Evolutionary conservation across 1,140 invertebrate species (phyloP), one percentile per base, ranked within the genome.

Genomic region (Scaptodrosophila lebanonensis): DNA sequence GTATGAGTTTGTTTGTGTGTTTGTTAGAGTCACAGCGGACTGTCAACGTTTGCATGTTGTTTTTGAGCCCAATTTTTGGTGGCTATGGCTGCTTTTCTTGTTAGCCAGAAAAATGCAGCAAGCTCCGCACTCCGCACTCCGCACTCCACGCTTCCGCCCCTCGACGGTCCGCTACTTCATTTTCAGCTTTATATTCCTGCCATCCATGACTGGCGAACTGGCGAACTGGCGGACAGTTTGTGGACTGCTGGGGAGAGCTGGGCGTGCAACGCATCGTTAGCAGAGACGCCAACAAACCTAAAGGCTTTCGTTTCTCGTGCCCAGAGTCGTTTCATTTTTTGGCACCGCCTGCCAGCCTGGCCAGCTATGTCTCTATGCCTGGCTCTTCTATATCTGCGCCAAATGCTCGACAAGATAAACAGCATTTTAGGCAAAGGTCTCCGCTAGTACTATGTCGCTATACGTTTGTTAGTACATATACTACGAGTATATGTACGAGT

Each of bases 391-490:
- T 43, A 17, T 12, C 40, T 52, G 13, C 53, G 20, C 16, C 6
- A 32, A 35, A 22, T 48, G 51, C 38, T 44, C 56, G 56, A 39
- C 73, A 83, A 79, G 69, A 79, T 83, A 75, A 79, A 79, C 73
- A 79, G 65, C 60, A 69, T 79, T 79, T 82, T 69, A 69, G 75
- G 69, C 65, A 82, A 75, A 71, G 71, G 72, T 76, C 71, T 69
- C 47, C 42, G 54, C 48, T 39, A 44, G 50, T 38, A 43, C 49
- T 42, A 51, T 20, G 33, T 32, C 36, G 50, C 13, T 39, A 15
- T 61, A 7, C 32, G 30, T 45, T 22, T 45, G 33, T 38, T 22
- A 17, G 18, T 11, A 39, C 11, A 20, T 40, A 58, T 39, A 44
- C 25, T 29, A 32, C 45, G 59, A 32, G 36, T 57, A 42, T 57